Conservation (phyloP, 2,113 vertebrate genomes). For the Rhagologus leucostigma region DNA sequence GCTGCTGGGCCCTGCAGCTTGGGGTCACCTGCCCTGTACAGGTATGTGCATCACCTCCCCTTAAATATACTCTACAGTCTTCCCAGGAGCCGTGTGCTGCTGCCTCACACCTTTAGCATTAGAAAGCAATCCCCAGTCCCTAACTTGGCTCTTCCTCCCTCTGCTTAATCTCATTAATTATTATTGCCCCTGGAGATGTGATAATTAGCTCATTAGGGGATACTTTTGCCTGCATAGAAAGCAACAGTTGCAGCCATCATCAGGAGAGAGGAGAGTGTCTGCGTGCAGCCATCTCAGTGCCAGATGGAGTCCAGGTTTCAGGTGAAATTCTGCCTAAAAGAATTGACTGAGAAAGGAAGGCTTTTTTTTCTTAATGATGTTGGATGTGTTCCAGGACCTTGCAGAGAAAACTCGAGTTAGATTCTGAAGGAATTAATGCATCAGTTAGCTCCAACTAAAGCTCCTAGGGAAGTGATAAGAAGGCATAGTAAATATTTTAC, state of each 20-base stretch:
- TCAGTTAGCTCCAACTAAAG: slow-evolving; percentile 13
- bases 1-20: not conserved
- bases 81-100: not conserved
- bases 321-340: slow-evolving; percentile 6
- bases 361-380: not conserved
- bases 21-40: not conserved
- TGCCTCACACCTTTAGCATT: not conserved
- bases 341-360: not conserved
- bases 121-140: not conserved
- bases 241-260: not conserved
- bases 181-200: not conserved
- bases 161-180: not conserved
- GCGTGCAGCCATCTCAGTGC: not conserved
- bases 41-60: not conserved
- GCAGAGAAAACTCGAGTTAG: not conserved
- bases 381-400: not conserved
- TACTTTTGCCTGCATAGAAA: not conserved
- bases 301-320: not conserved
- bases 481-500: slow-evolving; percentile 42
- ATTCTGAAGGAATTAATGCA: not conserved
- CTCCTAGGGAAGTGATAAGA: slow-evolving; percentile 27
- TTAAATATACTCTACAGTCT: not conserved
- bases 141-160: not conserved
- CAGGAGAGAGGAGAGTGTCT: not conserved
- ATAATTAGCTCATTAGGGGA: not conserved